Base-by-base conservation (phyloP, 2,113 vertebrate species). In the Zapus hudsonius region DNA sequence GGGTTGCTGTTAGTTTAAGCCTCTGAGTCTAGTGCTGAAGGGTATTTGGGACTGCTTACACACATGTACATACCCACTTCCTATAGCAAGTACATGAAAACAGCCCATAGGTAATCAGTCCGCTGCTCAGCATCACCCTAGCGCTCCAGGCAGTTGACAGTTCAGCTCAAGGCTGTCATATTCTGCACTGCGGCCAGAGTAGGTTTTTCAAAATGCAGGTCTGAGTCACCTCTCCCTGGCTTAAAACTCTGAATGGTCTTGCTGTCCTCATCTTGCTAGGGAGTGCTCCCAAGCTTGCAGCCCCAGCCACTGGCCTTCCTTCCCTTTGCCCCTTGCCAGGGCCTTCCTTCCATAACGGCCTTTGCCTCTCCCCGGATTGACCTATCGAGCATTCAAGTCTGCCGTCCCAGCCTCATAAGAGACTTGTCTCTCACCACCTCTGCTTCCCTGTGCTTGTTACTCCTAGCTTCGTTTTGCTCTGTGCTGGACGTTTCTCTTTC, bases 401-500 rank as follows among this genome's bases (percentile, higher is more conserved):
- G 82, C 40, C 57, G 33, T 61, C 61, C 31, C 27, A 29, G 27
- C 75, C 84, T 74, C n/a, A 2, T 9, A 27, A 63, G 57, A 47
- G 16, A 25, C 66, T 52, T 33, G 89, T 59, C 59, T 72, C 70
- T 4, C 79, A n/a, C 29, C 5, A 15, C 64, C 36, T 38, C 70
- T 31, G 11, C 13, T 91, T 85, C 40, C 81, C 47, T 57, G n/a
- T 69, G 36, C 57, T 64, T 73, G 72, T n/a, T 29, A 33, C 61
- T 59, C 55, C 7, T 57, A 33, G 59, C 83, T 93, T 91, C 40
- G 8, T 61, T 86, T 80, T 79, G 86, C 40, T 72, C 29, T 79
- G 70, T 86, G 20, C 91, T 85, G 88, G n/a, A n/a, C 7, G 59
- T 73, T 86, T 85, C 22, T 93, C 70, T 70, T 87, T 88, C 55